Evolutionary conservation across 2,888 invertebrate species (phyloP), one percentile per base, ranked within the genome.

Genomic region (Campaea margaritaria): DNA sequence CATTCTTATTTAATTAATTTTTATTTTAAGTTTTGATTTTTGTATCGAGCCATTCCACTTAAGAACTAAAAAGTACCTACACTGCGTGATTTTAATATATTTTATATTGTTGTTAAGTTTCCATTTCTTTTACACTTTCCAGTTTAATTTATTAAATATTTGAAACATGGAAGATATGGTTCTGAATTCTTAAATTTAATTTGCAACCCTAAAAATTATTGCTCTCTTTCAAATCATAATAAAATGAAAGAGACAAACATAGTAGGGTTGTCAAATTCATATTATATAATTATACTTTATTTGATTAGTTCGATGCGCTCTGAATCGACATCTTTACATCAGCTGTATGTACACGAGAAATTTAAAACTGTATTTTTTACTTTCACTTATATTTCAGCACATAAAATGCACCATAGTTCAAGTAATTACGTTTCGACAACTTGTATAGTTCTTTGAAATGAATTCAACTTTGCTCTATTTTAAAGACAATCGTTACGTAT

Each of bases 401-500:
- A 84, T 82, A 75, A 41, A 58, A 38, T 50, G 47, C 50, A 57
- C 47, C 58, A 82, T 81, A 83, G 83, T 83, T 82, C 79, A 81
- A 38, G n/a, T 74, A 8, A 15, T 11, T 41, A 36, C 5, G 28
- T 56, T 28, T 39, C 1, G 36, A 5, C 28, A 39, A 34, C 34
- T 39, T 12, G 13, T 46, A 27, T 42, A 42, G 21, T 11, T 48
- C 36, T 48, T 21, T 21, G 21, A 21, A 38, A 36, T 9, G 16
- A 50, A 44, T 21, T 12, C n/a, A 39, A 36, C 41, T 41, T 52
- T 38, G 47, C 58, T 48, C 34, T 47, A 39, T 64, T 65, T 60
- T 38, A 51, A 56, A 39, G 14, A 62, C 44, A 45, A 61, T 61
- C 50, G 41, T 44, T 41, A 53, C 43, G 21, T 62, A 54, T 62